Base-by-base conservation (phyloP, 2,888 invertebrate species). In the Synanthedon formicaeformis region DNA sequence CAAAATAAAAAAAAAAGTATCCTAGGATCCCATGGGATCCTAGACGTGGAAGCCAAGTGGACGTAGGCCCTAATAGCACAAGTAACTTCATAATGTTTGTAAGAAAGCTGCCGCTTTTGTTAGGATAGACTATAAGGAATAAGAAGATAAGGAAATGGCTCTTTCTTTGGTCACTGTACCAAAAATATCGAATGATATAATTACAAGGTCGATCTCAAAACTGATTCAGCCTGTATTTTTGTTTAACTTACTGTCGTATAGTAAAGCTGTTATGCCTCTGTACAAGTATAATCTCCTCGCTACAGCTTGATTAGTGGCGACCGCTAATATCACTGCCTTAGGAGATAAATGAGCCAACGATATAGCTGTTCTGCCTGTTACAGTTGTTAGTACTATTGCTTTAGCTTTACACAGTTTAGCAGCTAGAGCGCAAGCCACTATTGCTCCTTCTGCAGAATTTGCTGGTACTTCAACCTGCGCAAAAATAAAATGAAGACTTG, bases 221-320 rank as follows among this genome's bases (percentile, higher is more conserved):
- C 23, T 23, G 23, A 23, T 23, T 23, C 23, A 5, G 23, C 23
- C 23, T 23, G 18, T 23, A 23, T 23, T 23, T 23, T 6, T 23
- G 23, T 23, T 23, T 5, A 1, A 68, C 65, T 54, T 69, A 71
- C 56, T 86, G 51, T 81, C 78, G 67, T 80, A 87, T 23, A 81
- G 63, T 12, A 88, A 56, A 1, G 87, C 72, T 45, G 78, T 66
- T 2, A 88, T 60, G 1, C 78, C 79, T 56, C 75, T 67, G 62
- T 71, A 80, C 2, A 88, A 50, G 48, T 90, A 90, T 54, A 92
- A 60, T 55, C 90, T 89, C 50, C 90, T 75, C 0, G 92, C 90
- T 1, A 90, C 88, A 0, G 12, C 18, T 4, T 58, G 54, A 48
- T 60, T 60, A 0, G 60, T 56, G 34, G 62, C 65, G 53, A 73